Evolutionary conservation across 2,888 invertebrate species (phyloP).

Genomic region (Rhamnusium bicolor): DNA sequence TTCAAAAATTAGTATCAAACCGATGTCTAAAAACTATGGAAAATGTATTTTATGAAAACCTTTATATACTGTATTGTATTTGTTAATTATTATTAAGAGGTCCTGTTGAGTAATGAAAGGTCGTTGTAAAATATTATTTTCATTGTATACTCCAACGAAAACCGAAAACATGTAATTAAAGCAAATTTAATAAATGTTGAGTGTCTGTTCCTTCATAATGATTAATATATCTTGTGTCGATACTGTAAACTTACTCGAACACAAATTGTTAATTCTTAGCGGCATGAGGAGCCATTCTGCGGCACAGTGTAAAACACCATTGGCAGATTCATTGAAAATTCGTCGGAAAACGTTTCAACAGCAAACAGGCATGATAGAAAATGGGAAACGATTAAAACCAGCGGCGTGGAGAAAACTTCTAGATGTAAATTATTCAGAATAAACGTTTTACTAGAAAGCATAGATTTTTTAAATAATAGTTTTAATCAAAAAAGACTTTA

Average conservation of each 20-base stretch:
- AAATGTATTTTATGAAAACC: too few species aligned
- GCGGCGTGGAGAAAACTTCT: neutral
- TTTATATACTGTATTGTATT: too few species aligned
- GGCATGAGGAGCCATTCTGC: slow-evolving; percentile 25
- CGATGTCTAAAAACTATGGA: too few species aligned
- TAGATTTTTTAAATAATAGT: too few species aligned
- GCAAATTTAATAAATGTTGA: neutral
- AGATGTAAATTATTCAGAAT: neutral
- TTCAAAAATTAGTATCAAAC: too few species aligned
- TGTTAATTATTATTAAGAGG: too few species aligned
- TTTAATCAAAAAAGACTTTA: too few species aligned
- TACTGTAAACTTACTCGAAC: neutral
- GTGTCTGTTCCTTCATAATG: neutral
- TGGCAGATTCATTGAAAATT: slow-evolving; percentile 26
- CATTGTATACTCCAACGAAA: too few species aligned
- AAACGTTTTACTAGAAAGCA: neutral
- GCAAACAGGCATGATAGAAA: neutral
- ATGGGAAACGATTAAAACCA: neutral
- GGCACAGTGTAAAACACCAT: slow-evolving; percentile 13
- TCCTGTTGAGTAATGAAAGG: too few species aligned
- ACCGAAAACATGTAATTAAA: neutral
- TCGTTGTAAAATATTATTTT: too few species aligned
- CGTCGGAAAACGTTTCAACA: neutral
- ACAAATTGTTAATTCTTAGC: slow-evolving; percentile 17
- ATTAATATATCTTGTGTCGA: neutral